Evolutionary conservation across 2,888 invertebrate species (phyloP).

Genomic region (Holacanthella duospinosa): DNA sequence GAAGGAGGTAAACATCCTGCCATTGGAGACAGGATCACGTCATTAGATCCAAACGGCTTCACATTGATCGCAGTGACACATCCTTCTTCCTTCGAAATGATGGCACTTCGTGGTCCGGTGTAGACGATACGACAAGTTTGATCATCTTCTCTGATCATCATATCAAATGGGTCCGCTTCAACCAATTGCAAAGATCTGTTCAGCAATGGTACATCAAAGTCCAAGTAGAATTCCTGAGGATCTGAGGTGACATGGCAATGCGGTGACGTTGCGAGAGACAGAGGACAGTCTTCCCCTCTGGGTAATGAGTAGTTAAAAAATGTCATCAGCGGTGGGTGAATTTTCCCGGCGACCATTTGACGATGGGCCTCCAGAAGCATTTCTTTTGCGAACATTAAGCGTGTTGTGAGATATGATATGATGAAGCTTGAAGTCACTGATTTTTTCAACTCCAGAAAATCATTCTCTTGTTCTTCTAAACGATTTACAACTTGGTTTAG

Average conservation of each 20-base stretch:
- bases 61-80: not conserved
- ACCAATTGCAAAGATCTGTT: not conserved
- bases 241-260: not conserved
- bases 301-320: no score
- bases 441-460: not conserved
- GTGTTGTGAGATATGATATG: not conserved
- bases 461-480: no score
- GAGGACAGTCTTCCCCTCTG: not conserved
- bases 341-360: not conserved
- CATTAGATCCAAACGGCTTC: not conserved
- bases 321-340: no score
- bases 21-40: not conserved
- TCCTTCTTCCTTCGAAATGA: not conserved
- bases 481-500: no score
- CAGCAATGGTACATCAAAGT: not conserved
- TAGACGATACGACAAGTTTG: not conserved
- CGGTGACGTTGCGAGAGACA: not conserved
- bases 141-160: not conserved
- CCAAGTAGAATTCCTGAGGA: not conserved
- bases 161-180: not conserved
- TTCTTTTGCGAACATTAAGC: not conserved
- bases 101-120: not conserved
- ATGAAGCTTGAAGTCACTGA: not conserved
- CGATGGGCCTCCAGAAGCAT: not conserved
- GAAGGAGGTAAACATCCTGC: not conserved